phyloP scores from a whole-genome alignment of 2,113 vertebrate genomes.

The Barbus barbus region DNA sequence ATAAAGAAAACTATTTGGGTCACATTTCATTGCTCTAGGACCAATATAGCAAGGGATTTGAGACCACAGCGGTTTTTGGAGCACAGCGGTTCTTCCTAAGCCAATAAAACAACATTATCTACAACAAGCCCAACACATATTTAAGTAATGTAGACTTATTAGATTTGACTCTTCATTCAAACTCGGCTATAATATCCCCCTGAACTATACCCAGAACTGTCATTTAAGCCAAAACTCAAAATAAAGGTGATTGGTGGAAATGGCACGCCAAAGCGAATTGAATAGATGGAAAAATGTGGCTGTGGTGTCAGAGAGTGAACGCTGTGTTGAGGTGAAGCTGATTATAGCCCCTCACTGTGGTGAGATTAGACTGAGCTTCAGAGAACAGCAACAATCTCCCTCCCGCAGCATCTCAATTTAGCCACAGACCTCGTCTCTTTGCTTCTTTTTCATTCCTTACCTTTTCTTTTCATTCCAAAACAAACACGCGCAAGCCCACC shows the following conservation, averaged over 20 bases:
- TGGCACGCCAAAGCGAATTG: conserved; percentile 30
- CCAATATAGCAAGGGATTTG: conserved; percentile 22
- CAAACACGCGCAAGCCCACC: conserved; percentile 27
- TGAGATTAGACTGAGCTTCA: conserved; percentile 36
- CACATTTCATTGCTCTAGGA: conserved; percentile 27
- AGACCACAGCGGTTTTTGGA: conserved; percentile 42
- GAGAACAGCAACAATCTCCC: neutral
- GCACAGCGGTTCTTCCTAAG: conserved; percentile 18
- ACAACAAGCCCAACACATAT: conserved; percentile 29
- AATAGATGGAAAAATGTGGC: conserved; percentile 35
- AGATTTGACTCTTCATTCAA: conserved; percentile 51
- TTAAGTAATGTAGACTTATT: conserved; percentile 46
- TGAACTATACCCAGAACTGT: conserved; percentile 16
- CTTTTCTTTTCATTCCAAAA: conserved; percentile 24
- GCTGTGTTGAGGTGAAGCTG: conserved; percentile 22
- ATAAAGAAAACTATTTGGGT: conserved; percentile 31
- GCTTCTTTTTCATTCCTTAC: neutral
- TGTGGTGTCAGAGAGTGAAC: conserved; percentile 19
- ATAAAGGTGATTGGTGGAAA: conserved; percentile 51
- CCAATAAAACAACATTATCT: conserved; percentile 46
- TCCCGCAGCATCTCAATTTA: neutral
- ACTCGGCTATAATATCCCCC: conserved; percentile 32
- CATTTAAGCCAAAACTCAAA: conserved; percentile 43
- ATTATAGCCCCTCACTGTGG: conserved; percentile 37
- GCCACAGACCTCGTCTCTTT: neutral